A percentile compares a stretch with the other conserved stretches of the same genome.
Evolutionary conservation across 2,113 vertebrate genomes (phyloP).

Genomic region (Xyrauchen texanus): DNA sequence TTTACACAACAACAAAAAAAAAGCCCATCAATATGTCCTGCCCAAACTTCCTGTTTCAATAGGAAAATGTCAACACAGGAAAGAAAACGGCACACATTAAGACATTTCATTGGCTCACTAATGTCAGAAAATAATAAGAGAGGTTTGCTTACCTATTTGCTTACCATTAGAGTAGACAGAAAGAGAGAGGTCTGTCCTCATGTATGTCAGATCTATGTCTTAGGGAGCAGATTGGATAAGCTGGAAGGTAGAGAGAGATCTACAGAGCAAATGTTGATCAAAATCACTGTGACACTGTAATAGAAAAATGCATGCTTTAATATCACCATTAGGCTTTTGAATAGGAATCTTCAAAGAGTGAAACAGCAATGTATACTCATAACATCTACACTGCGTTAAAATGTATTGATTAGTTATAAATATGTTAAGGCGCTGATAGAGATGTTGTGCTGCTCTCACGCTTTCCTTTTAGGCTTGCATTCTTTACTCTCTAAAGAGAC

Average conservation of each 20-base stretch:
- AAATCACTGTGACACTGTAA: constrained; percentile 40
- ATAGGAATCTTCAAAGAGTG: neutral
- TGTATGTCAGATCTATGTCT: constrained; percentile 23
- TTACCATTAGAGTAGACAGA: neutral
- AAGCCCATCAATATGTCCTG: too few relatives aligned
- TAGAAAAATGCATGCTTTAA: constrained; percentile 34
- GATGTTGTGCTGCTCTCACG: neutral
- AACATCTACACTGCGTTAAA: neutral
- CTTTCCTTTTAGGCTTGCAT: neutral
- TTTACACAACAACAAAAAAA: too few relatives aligned
- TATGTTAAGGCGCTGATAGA: neutral
- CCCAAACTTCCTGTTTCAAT: too few relatives aligned
- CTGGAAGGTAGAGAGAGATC: neutral
- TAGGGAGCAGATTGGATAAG: constrained; percentile 10
- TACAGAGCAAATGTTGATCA: constrained; percentile 41
- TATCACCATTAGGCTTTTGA: constrained; percentile 23
- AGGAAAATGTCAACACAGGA: too few relatives aligned
- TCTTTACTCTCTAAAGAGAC: neutral
- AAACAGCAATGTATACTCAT: neutral
- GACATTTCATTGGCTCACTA: neutral
- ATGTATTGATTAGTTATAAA: constrained; percentile 27
- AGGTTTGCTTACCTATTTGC: neutral
- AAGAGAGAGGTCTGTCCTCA: constrained; percentile 1
- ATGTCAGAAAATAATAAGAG: neutral
- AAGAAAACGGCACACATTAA: too few relatives aligned